Conservation (phyloP, 2,888 invertebrate species). For the Calliopum simillimum region DNA sequence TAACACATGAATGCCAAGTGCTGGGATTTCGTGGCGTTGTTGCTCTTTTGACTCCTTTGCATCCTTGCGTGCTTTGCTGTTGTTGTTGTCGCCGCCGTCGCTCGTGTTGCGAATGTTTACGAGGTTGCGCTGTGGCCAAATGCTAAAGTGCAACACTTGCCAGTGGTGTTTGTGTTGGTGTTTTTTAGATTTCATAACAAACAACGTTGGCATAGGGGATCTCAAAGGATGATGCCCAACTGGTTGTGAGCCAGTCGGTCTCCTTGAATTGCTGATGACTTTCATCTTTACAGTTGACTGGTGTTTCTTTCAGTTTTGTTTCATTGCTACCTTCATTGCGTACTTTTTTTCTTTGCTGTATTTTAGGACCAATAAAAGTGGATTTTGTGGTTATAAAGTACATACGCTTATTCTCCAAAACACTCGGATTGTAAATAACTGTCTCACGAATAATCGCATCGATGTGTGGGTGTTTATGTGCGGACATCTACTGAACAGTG, state of each 20-base stretch:
- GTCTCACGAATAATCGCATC: too few relatives aligned
- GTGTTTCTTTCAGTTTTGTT: not conserved
- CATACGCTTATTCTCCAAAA: not conserved
- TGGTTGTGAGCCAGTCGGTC: conserved; percentile 21
- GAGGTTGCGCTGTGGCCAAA: conserved; percentile 10
- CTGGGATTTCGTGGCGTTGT: not conserved
- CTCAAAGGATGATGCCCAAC: conserved; percentile 19
- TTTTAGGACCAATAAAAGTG: not conserved
- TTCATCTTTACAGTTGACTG: not conserved
- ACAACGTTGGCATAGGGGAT: not conserved
- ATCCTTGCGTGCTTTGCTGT: conserved; percentile 11
- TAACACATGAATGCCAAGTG: conserved; percentile 27
- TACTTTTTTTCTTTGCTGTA: not conserved
- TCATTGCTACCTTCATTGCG: not conserved
- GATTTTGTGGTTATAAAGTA: not conserved
- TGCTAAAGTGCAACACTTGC: conserved; percentile 15
- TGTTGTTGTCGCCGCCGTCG: not conserved
- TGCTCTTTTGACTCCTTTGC: conserved; percentile 1
- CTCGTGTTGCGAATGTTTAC: conserved; percentile 2
- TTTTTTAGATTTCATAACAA: not conserved
- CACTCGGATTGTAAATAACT: not conserved
- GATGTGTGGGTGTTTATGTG: too few relatives aligned
- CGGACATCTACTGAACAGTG: too few relatives aligned
- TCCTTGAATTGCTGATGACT: conserved; percentile 14
- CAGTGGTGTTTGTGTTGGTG: not conserved